Base-by-base conservation (phyloP, 2,113 vertebrate genomes). In the Mastomys natalensis region DNA sequence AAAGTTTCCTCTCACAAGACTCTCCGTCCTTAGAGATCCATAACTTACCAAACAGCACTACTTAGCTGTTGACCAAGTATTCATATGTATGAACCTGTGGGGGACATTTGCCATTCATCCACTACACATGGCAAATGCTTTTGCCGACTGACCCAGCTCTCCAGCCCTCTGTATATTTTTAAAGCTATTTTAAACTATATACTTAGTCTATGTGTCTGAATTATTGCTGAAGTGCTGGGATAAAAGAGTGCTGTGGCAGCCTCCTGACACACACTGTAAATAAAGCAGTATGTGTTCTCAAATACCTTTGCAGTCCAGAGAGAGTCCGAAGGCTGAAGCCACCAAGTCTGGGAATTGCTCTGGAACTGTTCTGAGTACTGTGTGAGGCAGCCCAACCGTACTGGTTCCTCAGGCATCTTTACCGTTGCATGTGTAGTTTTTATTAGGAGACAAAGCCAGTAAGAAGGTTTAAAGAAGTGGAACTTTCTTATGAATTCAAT, bases 401-500 rank as follows among this genome's bases (percentile, higher is more conserved):
- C 37, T 37, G 0, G 58, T 68, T 73, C 37, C 3, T 84, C 4
- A 0, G 55, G 22, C 64, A 22, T 74, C 4, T 0, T 55, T 70
- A 24, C 87, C 29, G 0, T 15, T 11, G 17, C 1, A 1, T 2
- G 7, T 89, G 37, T 15, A 53, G 22, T 43, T 96, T 82, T 93
- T 90, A 91, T 82, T 10, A 37, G 13, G n/a, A 62, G 78, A 60
- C 40, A 64, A 55, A 48, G n/a, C n/a, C 21, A 77, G 5, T 53
- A 70, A 48, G 5, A 17, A 24, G 40, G 80, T 51, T 89, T 64
- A 58, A 73, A 84, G 60, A 95, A 58, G n/a, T 8, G 31, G 45
- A 22, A n/a, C 62, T 94, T 92, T 87, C 81, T 85, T 70, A 17
- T 24, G n/a, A 84, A 68, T 74, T 94, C 84, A 78, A 90, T 92